Conservation (phyloP, 2,113 vertebrate genomes). For the Upupa epops region DNA sequence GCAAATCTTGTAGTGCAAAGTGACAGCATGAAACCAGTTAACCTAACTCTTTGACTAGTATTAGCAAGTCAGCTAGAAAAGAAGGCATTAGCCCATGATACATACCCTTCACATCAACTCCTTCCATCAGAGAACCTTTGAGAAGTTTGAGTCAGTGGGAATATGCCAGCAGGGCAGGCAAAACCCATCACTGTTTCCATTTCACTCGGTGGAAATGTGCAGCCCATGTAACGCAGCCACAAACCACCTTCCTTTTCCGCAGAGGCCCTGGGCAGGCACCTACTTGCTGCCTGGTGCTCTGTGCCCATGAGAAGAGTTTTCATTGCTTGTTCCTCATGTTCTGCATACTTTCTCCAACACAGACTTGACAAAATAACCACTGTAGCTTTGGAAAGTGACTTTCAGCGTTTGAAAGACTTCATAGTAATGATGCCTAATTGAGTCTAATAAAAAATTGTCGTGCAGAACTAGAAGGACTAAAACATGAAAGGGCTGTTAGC, state of each 20-base stretch:
- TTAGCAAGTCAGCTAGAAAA: slow-evolving; percentile 1
- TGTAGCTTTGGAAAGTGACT: neutral
- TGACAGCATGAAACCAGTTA: neutral
- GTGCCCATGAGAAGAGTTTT: neutral
- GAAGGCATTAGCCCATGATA: neutral
- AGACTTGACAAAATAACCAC: neutral
- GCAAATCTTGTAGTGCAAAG: neutral
- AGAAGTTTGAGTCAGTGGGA: neutral
- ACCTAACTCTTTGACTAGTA: neutral
- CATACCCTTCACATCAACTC: neutral
- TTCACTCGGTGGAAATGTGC: neutral
- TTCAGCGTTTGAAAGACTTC: neutral
- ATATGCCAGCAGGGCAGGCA: neutral
- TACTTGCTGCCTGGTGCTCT: neutral
- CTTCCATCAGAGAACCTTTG: slow-evolving; percentile 10
- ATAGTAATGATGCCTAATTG: neutral
- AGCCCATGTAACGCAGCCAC: neutral
- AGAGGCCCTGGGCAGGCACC: neutral
- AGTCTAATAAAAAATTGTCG: neutral
- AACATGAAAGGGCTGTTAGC: neutral
- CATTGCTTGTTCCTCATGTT: neutral
- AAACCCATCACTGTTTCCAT: neutral
- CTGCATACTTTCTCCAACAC: rapidly evolving
- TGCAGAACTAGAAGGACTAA: neutral
- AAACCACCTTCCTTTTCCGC: neutral